Percentiles rank a stretch among this genome's conserved stretches.
Evolutionary conservation across 2,797 vertebrate genomes (phyloP).

Genomic region (Furcifer pardalis): DNA sequence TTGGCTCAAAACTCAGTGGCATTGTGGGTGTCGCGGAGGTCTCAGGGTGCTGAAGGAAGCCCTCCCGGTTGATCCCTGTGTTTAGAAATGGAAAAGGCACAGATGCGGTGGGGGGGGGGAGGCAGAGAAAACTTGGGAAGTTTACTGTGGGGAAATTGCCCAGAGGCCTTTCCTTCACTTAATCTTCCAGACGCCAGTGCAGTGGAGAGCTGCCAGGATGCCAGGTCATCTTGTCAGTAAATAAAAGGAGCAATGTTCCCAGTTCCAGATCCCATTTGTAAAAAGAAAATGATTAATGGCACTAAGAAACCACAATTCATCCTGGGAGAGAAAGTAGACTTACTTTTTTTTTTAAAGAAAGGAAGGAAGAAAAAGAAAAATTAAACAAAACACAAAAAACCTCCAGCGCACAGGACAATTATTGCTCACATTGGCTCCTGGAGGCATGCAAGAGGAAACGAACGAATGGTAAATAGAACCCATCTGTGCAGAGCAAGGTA

Average conservation of each 20-base stretch:
- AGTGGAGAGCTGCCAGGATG: slow-evolving; percentile 56
- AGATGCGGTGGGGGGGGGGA: fast-evolving
- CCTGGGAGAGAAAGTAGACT: slow-evolving; percentile 63
- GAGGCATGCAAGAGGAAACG: slow-evolving; percentile 41
- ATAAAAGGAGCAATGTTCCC: slow-evolving; percentile 70
- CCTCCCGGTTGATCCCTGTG: neutral
- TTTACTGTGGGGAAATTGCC: slow-evolving; percentile 32
- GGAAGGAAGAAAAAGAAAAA: too few relatives aligned
- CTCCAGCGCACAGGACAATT: slow-evolving; percentile 51
- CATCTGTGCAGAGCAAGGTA: slow-evolving; percentile 28
- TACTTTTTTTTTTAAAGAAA: slow-evolving; percentile 23
- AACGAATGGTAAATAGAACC: slow-evolving; percentile 59
- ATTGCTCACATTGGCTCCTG: slow-evolving; percentile 46
- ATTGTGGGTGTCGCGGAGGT: neutral
- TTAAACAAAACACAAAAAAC: neutral
- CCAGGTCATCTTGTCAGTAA: slow-evolving; percentile 66
- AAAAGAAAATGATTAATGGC: slow-evolving; percentile 72
- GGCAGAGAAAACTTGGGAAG: neutral
- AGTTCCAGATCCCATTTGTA: slow-evolving; percentile 57
- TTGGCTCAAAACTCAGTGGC: neutral
- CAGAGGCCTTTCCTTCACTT: slow-evolving; percentile 15
- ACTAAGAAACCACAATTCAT: slow-evolving; percentile 67
- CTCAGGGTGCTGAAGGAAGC: slow-evolving; percentile 8
- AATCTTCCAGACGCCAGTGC: slow-evolving; percentile 58
- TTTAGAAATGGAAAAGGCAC: slow-evolving; percentile 7